phyloP scores from a whole-genome alignment of 2,888 invertebrate genomes.

The Drosophila recens region DNA sequence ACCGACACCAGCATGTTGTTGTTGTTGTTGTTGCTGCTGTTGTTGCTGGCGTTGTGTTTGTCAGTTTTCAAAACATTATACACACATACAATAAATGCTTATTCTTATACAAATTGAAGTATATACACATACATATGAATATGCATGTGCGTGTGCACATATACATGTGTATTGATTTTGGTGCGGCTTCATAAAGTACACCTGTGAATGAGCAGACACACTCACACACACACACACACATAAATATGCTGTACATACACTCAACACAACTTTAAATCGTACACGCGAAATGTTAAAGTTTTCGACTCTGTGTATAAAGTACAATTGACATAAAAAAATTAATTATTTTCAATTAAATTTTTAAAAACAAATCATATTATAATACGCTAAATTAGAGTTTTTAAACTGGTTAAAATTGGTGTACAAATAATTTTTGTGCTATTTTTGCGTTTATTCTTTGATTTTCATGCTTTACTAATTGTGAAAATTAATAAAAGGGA shows the following conservation, averaged over 20 bases:
- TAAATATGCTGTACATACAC: conserved; percentile 5
- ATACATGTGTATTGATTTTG: conserved; percentile 41
- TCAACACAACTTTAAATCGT: no score
- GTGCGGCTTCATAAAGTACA: conserved; percentile 32
- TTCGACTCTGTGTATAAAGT: no score
- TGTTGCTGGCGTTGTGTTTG: conserved; percentile 31
- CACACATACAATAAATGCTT: background rate
- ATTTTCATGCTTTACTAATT: no score
- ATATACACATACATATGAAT: background rate
- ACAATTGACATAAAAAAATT: no score
- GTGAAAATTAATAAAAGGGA: no score
- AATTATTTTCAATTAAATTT: no score
- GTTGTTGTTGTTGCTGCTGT: conserved; percentile 8
- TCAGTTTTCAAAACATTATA: conserved; percentile 43
- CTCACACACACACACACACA: background rate
- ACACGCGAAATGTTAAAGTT: no score
- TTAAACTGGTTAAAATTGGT: no score
- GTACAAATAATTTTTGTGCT: no score
- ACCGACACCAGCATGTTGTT: conserved; percentile 16
- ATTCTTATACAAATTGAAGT: conserved; percentile 12
- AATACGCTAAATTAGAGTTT: no score
- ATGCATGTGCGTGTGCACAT: conserved; percentile 13
- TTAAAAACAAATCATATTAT: no score
- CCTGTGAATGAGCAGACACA: conserved; percentile 11
- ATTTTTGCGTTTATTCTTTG: no score